These are phyloP conservation scores for Pteronotus mesoamericanus DNA, from an alignment of 2,797 vertebrate genomes.

Conservation along the genomic window DNA sequence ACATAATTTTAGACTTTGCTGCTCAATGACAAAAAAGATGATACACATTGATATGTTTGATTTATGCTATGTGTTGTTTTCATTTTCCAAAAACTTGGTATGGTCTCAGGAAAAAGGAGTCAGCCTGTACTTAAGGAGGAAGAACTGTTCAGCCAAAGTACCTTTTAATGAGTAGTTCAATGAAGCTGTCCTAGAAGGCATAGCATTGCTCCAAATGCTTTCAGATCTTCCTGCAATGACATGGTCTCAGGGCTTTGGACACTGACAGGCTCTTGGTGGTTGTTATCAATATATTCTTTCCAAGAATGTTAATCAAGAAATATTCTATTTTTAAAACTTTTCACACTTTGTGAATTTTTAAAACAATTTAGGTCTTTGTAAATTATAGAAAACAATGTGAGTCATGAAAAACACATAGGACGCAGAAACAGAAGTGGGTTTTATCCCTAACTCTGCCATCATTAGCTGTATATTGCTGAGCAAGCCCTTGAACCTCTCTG, in stretches of 20 bases:
- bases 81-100: neutral
- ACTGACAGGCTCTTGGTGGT: neutral
- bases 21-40: neutral
- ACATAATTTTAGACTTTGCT: neutral
- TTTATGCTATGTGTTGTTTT: neutral
- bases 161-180: neutral
- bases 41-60: neutral
- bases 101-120: neutral
- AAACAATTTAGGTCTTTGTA: neutral
- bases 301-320: constrained; percentile 22
- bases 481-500: neutral
- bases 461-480: neutral
- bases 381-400: neutral
- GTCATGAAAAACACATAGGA: neutral
- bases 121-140: neutral
- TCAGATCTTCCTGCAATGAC: neutral
- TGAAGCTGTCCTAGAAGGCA: neutral
- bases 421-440: neutral
- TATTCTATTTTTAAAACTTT: constrained; percentile 25
- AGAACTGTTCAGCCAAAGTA: neutral
- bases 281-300: constrained; percentile 35
- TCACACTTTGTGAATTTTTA: neutral
- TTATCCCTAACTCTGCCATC: neutral
- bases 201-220: neutral
- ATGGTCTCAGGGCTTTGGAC: neutral